phyloP scores from a whole-genome alignment of 2,113 vertebrate genomes.

The Poecilia latipinna region DNA sequence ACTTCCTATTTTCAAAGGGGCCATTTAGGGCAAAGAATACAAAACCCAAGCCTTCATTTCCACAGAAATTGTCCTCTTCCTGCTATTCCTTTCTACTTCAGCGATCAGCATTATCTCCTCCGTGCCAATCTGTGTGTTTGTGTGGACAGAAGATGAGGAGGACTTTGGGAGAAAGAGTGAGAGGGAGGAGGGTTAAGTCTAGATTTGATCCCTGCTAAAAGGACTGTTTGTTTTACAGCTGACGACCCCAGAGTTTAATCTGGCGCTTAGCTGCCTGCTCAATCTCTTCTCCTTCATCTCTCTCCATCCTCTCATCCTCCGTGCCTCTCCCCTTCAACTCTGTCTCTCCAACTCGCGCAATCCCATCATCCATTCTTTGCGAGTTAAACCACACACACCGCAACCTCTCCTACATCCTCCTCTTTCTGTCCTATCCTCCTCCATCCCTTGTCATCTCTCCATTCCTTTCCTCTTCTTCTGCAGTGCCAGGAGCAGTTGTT shows the following conservation, averaged over 20 bases:
- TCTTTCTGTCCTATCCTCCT: slow-evolving; percentile 4
- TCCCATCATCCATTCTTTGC: slow-evolving; percentile 57
- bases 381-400: slow-evolving; percentile 17
- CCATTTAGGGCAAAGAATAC: slow-evolving; percentile 38
- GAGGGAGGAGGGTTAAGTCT: slow-evolving; percentile 45
- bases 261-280: slow-evolving; percentile 69
- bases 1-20: slow-evolving; percentile 42
- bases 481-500: slow-evolving; percentile 20
- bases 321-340: slow-evolving; percentile 31
- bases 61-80: slow-evolving; percentile 39
- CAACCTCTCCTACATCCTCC: slow-evolving; percentile 6
- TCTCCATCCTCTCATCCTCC: slow-evolving; percentile 42
- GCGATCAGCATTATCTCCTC: slow-evolving; percentile 52
- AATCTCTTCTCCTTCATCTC: slow-evolving; percentile 59
- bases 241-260: slow-evolving; percentile 74
- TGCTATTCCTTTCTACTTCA: slow-evolving; percentile 21
- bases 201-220: slow-evolving; percentile 76
- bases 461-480: slow-evolving; percentile 27
- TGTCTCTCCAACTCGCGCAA: slow-evolving; percentile 50
- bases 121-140: slow-evolving; percentile 34
- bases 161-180: not conserved
- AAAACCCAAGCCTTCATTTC: slow-evolving; percentile 45
- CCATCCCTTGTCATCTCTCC: slow-evolving; percentile 42
- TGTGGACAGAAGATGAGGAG: slow-evolving; percentile 38
- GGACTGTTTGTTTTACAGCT: slow-evolving; percentile 81